Evolutionary conservation across 2,113 vertebrate genomes (phyloP).

Genomic region (Sapajus apella): DNA sequence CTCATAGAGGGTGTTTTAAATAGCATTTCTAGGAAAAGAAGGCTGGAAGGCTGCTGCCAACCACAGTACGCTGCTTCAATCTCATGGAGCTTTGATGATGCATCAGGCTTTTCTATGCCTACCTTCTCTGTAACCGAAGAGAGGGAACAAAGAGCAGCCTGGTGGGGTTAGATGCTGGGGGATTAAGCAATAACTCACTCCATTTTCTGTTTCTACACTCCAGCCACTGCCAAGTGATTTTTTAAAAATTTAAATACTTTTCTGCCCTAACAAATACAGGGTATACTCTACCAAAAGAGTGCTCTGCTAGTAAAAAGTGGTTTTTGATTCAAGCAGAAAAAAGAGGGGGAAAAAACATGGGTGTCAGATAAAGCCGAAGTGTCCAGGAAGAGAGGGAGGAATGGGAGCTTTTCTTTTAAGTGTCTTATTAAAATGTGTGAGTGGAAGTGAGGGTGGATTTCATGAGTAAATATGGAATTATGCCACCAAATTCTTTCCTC

Average conservation of each 20-base stretch:
- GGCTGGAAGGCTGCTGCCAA: background rate
- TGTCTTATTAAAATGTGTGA: background rate
- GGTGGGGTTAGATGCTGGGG: background rate
- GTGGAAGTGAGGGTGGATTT: conserved; percentile 53
- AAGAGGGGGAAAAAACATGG: background rate
- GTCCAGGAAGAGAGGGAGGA: background rate
- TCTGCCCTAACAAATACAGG: background rate
- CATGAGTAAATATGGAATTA: conserved; percentile 65
- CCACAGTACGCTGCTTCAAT: background rate
- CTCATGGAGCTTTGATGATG: background rate
- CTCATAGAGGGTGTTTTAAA: background rate
- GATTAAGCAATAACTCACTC: too few species aligned
- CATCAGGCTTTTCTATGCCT: background rate
- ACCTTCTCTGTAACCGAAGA: background rate
- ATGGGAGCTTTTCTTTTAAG: background rate
- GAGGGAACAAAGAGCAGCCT: background rate
- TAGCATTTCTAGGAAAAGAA: conserved; percentile 13
- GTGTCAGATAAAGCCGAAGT: background rate
- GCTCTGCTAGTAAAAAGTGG: background rate
- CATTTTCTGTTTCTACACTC: background rate
- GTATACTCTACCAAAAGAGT: background rate
- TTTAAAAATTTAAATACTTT: background rate
- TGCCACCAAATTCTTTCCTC: conserved; percentile 68
- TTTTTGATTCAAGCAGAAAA: background rate
- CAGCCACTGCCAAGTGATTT: background rate